These are phyloP conservation scores for Zapus hudsonius DNA, from an alignment of 2,113 vertebrate genomes.

Conservation along the genomic window DNA sequence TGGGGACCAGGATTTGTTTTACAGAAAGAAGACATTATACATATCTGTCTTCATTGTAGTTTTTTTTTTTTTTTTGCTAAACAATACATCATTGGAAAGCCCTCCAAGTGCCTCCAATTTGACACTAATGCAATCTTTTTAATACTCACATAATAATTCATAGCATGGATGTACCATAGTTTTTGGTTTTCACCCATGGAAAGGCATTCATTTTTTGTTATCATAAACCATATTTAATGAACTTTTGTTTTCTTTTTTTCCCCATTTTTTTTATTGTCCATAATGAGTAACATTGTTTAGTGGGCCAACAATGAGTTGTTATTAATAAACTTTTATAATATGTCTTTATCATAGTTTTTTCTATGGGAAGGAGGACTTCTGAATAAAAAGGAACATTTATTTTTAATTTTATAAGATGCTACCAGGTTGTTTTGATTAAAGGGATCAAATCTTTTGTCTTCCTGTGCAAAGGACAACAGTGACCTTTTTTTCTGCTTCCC, in stretches of 20 bases:
- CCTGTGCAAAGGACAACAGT: background rate
- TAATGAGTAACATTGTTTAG: too few species aligned
- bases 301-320: too few species aligned
- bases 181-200: background rate
- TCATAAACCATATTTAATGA: background rate
- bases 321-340: background rate
- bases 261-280: too few species aligned
- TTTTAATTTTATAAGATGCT: constrained; percentile 39
- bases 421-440: background rate
- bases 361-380: background rate
- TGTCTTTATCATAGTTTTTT: background rate
- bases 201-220: background rate
- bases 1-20: constrained; percentile 4
- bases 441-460: background rate
- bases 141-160: background rate
- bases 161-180: background rate
- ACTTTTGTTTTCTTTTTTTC: too few species aligned
- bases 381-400: background rate
- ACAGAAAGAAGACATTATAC: background rate
- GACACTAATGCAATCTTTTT: background rate
- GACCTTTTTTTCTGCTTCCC: background rate
- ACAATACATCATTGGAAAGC: constrained; percentile 1
- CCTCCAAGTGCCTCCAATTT: background rate
- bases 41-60: constrained; percentile 32
- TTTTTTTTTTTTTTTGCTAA: constrained; percentile 14